Evolutionary conservation across 2,797 vertebrate species (phyloP).

Genomic region (Jordanella pulchra): DNA sequence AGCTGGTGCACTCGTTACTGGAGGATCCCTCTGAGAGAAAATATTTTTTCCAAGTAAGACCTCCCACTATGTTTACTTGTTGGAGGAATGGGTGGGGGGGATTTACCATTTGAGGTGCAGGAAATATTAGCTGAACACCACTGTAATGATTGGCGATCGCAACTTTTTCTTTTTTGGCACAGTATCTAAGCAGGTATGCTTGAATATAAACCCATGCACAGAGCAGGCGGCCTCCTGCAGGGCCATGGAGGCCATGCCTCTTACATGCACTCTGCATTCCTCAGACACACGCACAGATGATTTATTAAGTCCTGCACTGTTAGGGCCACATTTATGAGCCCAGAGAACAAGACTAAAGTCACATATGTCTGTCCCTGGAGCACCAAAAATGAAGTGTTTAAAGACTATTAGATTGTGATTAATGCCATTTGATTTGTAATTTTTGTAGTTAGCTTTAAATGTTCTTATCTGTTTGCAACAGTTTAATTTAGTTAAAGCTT

Average conservation of each 20-base stretch:
- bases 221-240: background rate
- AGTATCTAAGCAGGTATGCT: no score
- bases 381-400: background rate
- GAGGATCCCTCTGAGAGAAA: conserved; percentile 69
- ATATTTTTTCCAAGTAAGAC: conserved; percentile 76
- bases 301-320: background rate
- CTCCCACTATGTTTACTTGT: background rate
- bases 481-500: background rate
- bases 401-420: background rate
- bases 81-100: background rate
- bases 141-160: no score
- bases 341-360: background rate
- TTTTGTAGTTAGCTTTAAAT: background rate
- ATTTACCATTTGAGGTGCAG: no score
- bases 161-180: no score
- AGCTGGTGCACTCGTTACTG: conserved; percentile 73
- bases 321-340: background rate
- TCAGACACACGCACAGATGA: background rate
- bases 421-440: background rate
- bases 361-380: background rate
- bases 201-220: background rate
- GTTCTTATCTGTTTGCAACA: background rate
- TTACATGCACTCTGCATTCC: background rate
- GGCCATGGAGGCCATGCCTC: background rate
- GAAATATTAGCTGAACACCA: no score